Base-by-base conservation (phyloP, 2,888 invertebrate species). In the Xestobium rufovillosum region DNA sequence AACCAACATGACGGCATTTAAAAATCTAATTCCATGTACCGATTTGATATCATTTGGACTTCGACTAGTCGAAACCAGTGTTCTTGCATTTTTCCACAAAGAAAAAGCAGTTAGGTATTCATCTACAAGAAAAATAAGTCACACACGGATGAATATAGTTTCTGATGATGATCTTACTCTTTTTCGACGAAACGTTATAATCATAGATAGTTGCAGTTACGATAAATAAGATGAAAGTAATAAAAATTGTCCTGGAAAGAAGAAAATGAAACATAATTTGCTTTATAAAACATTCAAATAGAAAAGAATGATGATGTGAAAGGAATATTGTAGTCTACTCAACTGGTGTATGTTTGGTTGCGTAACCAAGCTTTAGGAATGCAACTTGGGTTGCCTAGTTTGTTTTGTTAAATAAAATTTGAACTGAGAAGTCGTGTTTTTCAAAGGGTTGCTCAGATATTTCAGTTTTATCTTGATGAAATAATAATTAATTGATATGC, bases 1-100 rank as follows among this genome's bases (percentile, higher is more conserved):
- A 4, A 81, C 55, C 39, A 82, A 57, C 69, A 80, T 70, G 3
- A 73, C 29, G 1, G 80, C 80, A 51, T 80, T 81, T 3, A 80
- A 50, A 39, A 75, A 75, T 39, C 81, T 63, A 23, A 82, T 73
- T 11, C 80, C 80, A 56, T 82, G 81, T 1, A 81, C 70, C 0
- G 73, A 69, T 33, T 71, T 66, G 30, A 82, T 75, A 47, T 81
- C 80, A 11, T 70, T 71, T 1, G 68, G 54, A 0, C 68, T 55
- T 26, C 70, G 63, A 25, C 70, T 71, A 16, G 76, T 63, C 12
- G 70, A 71, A 26, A 76, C 60, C 14, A 81, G 60, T 45, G 71
- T 70, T 34, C 59, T 59, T 4, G 71, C 49, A 53, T 80, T 82
- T 52, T 72, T 74, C 43, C 67, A 67, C 41, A 81, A 57, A 0